These are phyloP conservation scores for Sebastes cheni DNA, from an alignment of 2,797 vertebrate species.

Conservation along the genomic window DNA sequence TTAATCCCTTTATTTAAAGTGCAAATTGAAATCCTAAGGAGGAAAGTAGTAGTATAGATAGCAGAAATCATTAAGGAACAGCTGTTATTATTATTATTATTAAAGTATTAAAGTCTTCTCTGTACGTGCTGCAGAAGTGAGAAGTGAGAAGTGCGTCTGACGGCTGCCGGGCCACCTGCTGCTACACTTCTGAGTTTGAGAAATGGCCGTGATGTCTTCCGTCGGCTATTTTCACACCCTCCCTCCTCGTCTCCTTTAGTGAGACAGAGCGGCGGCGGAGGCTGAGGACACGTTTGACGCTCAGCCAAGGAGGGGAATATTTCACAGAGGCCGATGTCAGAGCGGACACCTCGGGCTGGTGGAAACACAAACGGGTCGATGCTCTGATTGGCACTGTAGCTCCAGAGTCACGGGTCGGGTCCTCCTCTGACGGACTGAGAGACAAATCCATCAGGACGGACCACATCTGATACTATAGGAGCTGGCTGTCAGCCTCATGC, in stretches of 20 bases:
- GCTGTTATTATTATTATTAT: neutral
- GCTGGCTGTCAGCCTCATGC: neutral
- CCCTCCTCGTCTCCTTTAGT: conserved; percentile 30
- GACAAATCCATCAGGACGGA: conserved; percentile 51
- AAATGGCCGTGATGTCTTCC: conserved; percentile 39
- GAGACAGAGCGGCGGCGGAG: conserved; percentile 13
- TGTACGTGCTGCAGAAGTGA: neutral
- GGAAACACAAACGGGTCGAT: conserved; percentile 66
- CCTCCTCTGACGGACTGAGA: conserved; percentile 23
- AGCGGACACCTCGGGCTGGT: conserved; percentile 29
- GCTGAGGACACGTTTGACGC: conserved; percentile 35
- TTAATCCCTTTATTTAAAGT: conserved; percentile 45
- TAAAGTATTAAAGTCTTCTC: neutral
- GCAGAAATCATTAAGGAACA: conserved; percentile 18
- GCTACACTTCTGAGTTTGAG: conserved; percentile 23
- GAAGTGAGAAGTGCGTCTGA: neutral
- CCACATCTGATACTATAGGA: neutral
- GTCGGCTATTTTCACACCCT: conserved; percentile 26
- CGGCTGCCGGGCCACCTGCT: conserved; percentile 41
- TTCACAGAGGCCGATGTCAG: conserved; percentile 46
- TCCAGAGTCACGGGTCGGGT: conserved; percentile 25
- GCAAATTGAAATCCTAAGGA: conserved; percentile 38
- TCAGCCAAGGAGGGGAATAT: conserved; percentile 49
- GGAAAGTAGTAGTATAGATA: conserved; percentile 3
- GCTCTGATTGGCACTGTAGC: conserved; percentile 46